Evolutionary conservation across 2,797 vertebrate genomes (phyloP).

Genomic region (Anisognathus igniventris): DNA sequence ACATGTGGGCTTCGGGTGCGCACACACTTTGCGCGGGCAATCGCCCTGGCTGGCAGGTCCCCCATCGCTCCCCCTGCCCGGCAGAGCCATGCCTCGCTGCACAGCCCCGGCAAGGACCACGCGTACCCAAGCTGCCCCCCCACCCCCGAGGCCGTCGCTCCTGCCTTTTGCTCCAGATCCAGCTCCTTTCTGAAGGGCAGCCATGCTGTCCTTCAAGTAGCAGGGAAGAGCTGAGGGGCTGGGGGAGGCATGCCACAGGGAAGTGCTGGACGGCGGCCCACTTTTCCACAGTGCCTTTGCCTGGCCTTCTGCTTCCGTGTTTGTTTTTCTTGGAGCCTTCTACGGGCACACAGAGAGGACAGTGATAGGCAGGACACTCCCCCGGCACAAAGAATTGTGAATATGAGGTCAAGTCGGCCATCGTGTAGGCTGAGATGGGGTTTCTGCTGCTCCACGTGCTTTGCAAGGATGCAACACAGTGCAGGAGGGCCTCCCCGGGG

Average conservation of each 20-base stretch:
- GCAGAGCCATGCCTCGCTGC: not conserved
- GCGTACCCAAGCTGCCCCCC: rapidly evolving
- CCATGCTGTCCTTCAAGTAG: not conserved
- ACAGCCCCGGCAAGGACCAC: not conserved
- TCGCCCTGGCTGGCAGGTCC: not conserved
- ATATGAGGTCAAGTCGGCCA: not conserved
- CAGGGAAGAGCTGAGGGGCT: not conserved
- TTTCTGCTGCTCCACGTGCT: not conserved
- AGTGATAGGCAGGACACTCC: not conserved
- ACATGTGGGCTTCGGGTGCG: not conserved
- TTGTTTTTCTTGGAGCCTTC: not conserved
- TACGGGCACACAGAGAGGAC: rapidly evolving
- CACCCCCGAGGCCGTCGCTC: rapidly evolving
- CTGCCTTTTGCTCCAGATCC: not conserved
- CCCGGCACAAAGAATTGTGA: rapidly evolving
- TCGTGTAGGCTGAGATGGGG: not conserved
- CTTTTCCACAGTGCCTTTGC: not conserved
- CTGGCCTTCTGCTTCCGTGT: not conserved
- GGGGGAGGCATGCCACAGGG: not conserved
- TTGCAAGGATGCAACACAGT: not conserved
- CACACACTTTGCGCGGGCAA: conserved; percentile 27
- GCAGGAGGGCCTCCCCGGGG: not conserved
- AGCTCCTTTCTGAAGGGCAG: not conserved
- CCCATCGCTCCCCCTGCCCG: rapidly evolving
- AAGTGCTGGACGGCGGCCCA: not conserved